Conservation (phyloP, 2,888 invertebrate genomes). For the Athrips mouffetella region DNA sequence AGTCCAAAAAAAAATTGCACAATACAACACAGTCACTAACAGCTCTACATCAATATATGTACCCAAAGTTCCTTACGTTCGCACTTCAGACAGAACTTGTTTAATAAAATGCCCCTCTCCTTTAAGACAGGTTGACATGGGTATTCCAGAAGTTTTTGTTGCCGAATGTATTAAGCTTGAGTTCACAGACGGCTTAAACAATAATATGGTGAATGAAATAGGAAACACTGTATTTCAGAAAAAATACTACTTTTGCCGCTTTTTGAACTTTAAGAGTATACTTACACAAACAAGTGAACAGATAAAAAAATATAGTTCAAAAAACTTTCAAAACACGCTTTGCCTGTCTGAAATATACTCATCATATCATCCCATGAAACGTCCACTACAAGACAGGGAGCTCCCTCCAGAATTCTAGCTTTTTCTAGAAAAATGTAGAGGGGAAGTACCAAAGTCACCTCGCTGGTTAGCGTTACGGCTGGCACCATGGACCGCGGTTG, state of each 20-base stretch:
- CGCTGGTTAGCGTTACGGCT: no score
- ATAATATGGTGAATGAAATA: neutral
- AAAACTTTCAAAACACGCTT: no score
- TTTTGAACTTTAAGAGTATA: no score
- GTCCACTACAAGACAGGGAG: no score
- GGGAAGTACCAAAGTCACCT: no score
- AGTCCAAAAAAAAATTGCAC: neutral
- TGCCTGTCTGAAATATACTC: no score
- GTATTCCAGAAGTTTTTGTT: slow-evolving; percentile 11
- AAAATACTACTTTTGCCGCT: neutral
- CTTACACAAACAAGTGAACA: no score
- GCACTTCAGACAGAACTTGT: slow-evolving; percentile 19
- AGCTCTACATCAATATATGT: neutral
- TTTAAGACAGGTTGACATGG: slow-evolving; percentile 26
- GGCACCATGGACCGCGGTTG: no score
- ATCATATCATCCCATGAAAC: no score
- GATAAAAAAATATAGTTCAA: no score
- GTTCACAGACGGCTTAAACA: neutral
- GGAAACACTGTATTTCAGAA: neutral
- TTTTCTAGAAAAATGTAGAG: no score
- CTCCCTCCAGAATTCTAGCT: no score
- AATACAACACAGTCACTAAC: neutral
- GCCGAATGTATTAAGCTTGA: slow-evolving; percentile 7
- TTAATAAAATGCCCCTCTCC: slow-evolving; percentile 26
- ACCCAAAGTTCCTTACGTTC: neutral